Evolutionary conservation across 2,113 vertebrate species (phyloP), one percentile per base, ranked within the genome.

Genomic region (Eurypyga helias): DNA sequence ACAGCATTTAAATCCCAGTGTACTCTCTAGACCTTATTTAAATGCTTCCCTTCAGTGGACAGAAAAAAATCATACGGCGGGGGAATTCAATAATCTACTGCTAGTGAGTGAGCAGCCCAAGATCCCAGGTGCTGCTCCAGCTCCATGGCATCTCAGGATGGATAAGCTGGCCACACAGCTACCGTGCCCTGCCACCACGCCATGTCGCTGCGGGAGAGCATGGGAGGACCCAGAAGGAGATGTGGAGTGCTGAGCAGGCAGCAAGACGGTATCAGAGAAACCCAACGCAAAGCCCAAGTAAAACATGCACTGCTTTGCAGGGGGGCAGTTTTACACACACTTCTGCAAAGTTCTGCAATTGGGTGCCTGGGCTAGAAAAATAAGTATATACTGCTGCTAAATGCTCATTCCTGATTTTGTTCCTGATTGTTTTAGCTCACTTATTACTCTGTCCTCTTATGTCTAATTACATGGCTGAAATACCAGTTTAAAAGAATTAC

Each of bases 181-280:
- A 8, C 54, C 4, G 7, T 0, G 4, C 25, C 29, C 46, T 41
- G 79, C n/a, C 71, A 70, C 49, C 80, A n/a, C 0, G 0, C 64
- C 13, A 8, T 2, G 58, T 60, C 31, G 7, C 69, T 75, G 67
- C 1, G 6, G 38, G 52, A 51, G 31, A 72, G 38, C 46, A 17
- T 0, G 2, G 31, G 34, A 12, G 31, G 15, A 21, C 29, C 28
- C 7, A 3, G 16, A 1, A 0, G 29, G 28, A 70, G 33, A 81
- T 29, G 19, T 11, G 34, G 34, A 34, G 24, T 2, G 26, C 38
- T 34, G 61, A 45, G 15, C 20, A 83, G n/a, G 41, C 41, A 65
- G 15, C 19, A 18, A 21, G 25, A 26, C 33, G 46, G 61, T 57
- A 23, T 19, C n/a, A 38, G 54, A 57, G 62, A 69, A 82, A 76